Evolutionary conservation across 2,888 invertebrate species (phyloP).

Genomic region (Phyto melanocephala): DNA sequence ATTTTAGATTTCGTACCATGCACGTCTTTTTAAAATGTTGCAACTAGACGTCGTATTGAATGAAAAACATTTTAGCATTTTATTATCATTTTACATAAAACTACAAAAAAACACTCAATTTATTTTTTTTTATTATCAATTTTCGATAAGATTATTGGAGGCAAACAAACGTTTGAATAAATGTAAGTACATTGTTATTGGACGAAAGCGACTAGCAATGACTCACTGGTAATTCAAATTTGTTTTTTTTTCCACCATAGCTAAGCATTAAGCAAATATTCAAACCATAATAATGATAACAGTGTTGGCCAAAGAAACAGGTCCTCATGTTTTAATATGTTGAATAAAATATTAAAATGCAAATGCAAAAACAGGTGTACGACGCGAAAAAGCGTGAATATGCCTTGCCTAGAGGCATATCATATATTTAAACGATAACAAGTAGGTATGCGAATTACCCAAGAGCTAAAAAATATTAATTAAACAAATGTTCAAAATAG

Average conservation of each 20-base stretch:
- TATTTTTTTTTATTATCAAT: slow-evolving; percentile 18
- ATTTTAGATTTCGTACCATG: background rate
- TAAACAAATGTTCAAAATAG: too few species aligned
- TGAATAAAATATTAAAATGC: too few species aligned
- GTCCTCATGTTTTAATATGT: background rate
- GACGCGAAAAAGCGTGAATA: too few species aligned
- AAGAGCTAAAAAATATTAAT: too few species aligned
- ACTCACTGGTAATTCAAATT: background rate
- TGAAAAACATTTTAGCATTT: background rate
- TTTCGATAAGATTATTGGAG: slow-evolving; percentile 10
- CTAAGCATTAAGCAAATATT: background rate
- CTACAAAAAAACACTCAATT: background rate
- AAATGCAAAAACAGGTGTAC: too few species aligned
- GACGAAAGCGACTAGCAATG: background rate
- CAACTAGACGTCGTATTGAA: background rate
- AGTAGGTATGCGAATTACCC: too few species aligned
- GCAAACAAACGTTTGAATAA: background rate
- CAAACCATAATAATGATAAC: slow-evolving; percentile 7
- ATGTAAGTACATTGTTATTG: background rate
- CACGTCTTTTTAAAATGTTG: background rate
- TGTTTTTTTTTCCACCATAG: background rate
- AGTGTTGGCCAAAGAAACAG: background rate
- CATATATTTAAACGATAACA: too few species aligned
- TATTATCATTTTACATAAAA: too few species aligned
- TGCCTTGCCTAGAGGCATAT: too few species aligned